A percentile compares a stretch with the other conserved stretches of the same genome.
Conservation (phyloP, 2,888 invertebrate genomes). For the Brachyptera risi region DNA sequence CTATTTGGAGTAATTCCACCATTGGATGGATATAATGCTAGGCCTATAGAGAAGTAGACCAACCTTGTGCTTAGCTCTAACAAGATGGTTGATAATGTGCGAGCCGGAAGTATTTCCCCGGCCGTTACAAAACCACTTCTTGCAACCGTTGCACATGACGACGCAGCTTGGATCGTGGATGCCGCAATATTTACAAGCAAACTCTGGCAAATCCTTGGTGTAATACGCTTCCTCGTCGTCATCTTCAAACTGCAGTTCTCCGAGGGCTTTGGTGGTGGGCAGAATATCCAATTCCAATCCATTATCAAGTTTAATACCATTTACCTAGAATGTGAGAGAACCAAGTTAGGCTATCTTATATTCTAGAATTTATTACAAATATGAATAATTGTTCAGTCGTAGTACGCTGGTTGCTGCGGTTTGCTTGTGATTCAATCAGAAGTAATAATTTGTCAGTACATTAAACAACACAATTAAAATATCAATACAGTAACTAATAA, state of each 20-base stretch:
- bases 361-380: too few relatives aligned
- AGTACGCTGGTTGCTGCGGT: too few relatives aligned
- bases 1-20: too few relatives aligned
- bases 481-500: too few relatives aligned
- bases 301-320: conserved; percentile 57
- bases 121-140: conserved; percentile 99
- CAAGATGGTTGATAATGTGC: conserved; percentile 98
- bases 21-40: too few relatives aligned
- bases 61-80: conserved; percentile 93
- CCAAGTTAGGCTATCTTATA: too few relatives aligned
- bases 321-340: conserved; percentile 65
- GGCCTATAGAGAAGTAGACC: too few relatives aligned
- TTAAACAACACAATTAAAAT: too few relatives aligned
- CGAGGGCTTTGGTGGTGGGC: conserved; percentile 67
- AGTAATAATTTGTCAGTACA: too few relatives aligned
- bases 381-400: too few relatives aligned
- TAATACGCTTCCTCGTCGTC: conserved; percentile 90
- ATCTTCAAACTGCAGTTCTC: conserved; percentile 91
- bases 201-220: conserved; percentile 84
- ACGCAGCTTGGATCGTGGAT: conserved; percentile 97
- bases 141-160: conserved; percentile 96
- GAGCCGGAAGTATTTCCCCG: conserved; percentile 97
- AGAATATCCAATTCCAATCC: conserved; percentile 61
- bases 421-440: too few relatives aligned
- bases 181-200: conserved; percentile 99